Base-by-base conservation (phyloP, 2,888 invertebrate species). In the Pemphredon lugubris region DNA sequence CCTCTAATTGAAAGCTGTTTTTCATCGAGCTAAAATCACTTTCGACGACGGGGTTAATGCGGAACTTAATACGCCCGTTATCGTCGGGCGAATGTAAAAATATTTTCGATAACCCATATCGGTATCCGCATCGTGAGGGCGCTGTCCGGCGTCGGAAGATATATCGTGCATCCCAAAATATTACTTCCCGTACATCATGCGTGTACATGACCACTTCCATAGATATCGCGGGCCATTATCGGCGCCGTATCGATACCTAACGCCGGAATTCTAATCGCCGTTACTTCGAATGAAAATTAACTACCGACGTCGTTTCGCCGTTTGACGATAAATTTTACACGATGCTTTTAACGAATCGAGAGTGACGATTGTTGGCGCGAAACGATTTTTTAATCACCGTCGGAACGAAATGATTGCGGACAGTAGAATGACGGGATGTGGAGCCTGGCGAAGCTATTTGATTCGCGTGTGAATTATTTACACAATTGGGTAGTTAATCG, bases 111-210 rank as follows among this genome's bases (percentile, higher is more conserved):
- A 79, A 77, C 71, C 71, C 75, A 79, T 84, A 81, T 73, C 73
- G 75, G 66, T 75, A 78, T 79, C 68, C 79, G 75, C 77, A 82
- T 80, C 81, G 81, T 79, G 77, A 69, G 71, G 66, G 63, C 60
- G 75, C 81, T 77, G 77, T 82, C 82, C 76, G 77, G 76, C 69
- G 70, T 61, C 65, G 73, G 79, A 80, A 77, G 85, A 85, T 84
- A 75, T 76, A 85, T 84, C 59, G 81, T 55, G 60, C 66, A 30
- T 44, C 75, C 78, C 73, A 82, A 85, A 86, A 83, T 84, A 85
- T 85, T 81, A 84, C 84, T 84, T 83, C 82, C 82, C 76, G 81
- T 76, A 73, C 73, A 70, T 81, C 81, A 79, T 63, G 72, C 58
- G 71, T 47, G 57, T 60, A 73, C 54, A 66, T 65, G 67, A 3